These are phyloP conservation scores for Schlechtendalia chinensis DNA, from an alignment of 1,140 invertebrate species.

Conservation along the genomic window DNA sequence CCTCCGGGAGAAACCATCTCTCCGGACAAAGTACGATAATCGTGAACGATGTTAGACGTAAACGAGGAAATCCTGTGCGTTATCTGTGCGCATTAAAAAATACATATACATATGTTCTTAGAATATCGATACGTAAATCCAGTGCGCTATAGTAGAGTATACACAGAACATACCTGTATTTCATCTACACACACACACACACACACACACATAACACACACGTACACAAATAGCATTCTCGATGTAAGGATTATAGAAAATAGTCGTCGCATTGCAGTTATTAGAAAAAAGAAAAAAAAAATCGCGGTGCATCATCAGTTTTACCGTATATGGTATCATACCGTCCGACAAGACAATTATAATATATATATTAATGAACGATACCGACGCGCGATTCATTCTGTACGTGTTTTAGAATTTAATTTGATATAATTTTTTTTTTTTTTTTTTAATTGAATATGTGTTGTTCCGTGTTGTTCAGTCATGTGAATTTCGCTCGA, in stretches of 20 bases:
- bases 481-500: background rate
- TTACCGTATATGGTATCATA: slow-evolving; percentile 8
- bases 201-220: too few species aligned
- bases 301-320: background rate
- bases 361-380: background rate
- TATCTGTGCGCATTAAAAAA: too few species aligned
- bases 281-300: slow-evolving; percentile 2
- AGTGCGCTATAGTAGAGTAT: too few species aligned
- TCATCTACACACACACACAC: too few species aligned
- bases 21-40: too few species aligned
- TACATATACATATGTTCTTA: too few species aligned
- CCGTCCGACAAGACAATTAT: slow-evolving; percentile 2
- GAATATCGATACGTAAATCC: too few species aligned
- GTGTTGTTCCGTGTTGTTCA: background rate
- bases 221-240: background rate
- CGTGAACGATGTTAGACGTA: too few species aligned
- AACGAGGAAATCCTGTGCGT: too few species aligned
- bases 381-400: background rate
- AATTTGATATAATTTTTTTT: background rate
- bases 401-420: background rate
- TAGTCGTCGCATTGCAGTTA: slow-evolving; percentile 10
- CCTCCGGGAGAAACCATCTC: too few species aligned
- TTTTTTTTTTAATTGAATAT: background rate
- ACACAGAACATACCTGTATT: too few species aligned
- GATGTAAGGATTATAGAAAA: background rate